These are phyloP conservation scores for Thunnus albacares DNA, from an alignment of 2,797 vertebrate species.

Conservation along the genomic window DNA sequence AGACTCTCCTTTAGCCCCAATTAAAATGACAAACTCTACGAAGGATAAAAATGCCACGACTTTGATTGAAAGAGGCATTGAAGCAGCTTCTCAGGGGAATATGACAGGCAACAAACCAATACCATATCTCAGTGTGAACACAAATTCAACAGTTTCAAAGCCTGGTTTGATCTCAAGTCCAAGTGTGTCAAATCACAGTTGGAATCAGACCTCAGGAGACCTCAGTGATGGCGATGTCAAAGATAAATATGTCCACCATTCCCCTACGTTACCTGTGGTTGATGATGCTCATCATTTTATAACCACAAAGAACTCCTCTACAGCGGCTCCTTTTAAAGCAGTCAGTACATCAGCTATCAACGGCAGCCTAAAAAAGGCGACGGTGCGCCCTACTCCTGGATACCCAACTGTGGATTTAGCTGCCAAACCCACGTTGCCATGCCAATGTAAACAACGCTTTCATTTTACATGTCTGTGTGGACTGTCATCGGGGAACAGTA, in stretches of 20 bases:
- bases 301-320: constrained; percentile 59
- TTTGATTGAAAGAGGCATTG: not conserved
- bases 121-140: not conserved
- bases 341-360: not conserved
- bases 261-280: not conserved
- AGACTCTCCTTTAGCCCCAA: not conserved
- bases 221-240: not conserved
- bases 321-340: not conserved
- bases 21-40: constrained; percentile 10
- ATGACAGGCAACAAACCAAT: not conserved
- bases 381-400: constrained; percentile 44
- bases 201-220: constrained; percentile 23
- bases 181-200: constrained; percentile 34
- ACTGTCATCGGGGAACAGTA: constrained; percentile 88
- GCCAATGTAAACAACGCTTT: constrained; percentile 83
- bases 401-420: constrained; percentile 24
- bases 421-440: constrained; percentile 64
- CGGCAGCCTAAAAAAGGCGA: constrained; percentile 28
- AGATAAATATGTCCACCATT: not conserved
- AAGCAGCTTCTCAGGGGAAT: not conserved
- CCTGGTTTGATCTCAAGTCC: not conserved
- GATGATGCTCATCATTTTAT: constrained; percentile 35
- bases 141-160: constrained; percentile 1
- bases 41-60: constrained; percentile 12
- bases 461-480: constrained; percentile 86